Evolutionary conservation across 2,113 vertebrate genomes (phyloP), one percentile per base, ranked within the genome.

Genomic region (Ameiurus melas): DNA sequence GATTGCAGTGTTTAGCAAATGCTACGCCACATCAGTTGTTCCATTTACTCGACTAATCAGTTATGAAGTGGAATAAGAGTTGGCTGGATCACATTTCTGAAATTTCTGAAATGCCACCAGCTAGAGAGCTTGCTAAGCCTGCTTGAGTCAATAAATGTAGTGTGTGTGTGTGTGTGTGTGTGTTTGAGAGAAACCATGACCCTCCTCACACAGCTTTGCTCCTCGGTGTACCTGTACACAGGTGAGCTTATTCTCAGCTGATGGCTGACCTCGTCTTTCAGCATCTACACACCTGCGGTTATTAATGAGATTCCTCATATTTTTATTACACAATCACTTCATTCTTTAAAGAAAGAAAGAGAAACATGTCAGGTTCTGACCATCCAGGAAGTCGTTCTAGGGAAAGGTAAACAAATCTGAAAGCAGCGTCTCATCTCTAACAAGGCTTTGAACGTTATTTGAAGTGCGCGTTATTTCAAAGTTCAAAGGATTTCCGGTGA

Each of bases 271-370:
- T 43, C 5, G 16, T 86, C 79, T 86, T 60, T 88, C 71, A 43
- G 7, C 83, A 75, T 77, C 57, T 7, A 3, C 19, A 43, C 64
- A 14, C 66, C 17, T 88, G 43, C 78, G 16, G 16, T 87, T 39
- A 81, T 75, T 87, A 60, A 66, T 82, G 55, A 83, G 84, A 90
- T 90, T 85, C 84, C 55, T 7, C 19, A 33, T 84, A 79, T 88
- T 85, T 55, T 33, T 77, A 68, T 83, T 36, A 19, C 84, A 88
- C 84, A 83, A 85, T 57, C 1, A 39, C 36, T 47, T 43, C 19
- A 51, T 43, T 85, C 66, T 85, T 25, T 33, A 13, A 27, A 53
- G 77, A 62, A 17, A 19, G 0, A 78, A 51, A 77, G 77, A 80
- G 77, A 16, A 55, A 5, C 79, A 81, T 57, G 79, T 58, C 79